A percentile compares a stretch with the other conserved stretches of the same genome.
These are phyloP conservation scores for Gallinago jamesoni DNA, from an alignment of 2,113 vertebrate species.

Conservation along the genomic window DNA sequence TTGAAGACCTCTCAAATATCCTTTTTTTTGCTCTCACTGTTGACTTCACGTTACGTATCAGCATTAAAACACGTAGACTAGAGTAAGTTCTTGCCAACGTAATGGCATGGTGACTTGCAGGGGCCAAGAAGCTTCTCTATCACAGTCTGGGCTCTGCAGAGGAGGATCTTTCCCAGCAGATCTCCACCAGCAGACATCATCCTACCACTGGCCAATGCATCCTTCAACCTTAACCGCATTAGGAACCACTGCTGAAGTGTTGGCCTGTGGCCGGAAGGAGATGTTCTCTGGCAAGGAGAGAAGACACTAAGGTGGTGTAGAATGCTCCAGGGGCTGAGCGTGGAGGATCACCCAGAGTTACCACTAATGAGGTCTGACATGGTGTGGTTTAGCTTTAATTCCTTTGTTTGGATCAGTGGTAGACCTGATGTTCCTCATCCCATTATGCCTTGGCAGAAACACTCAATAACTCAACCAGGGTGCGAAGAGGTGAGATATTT, in stretches of 20 bases:
- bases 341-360: not conserved
- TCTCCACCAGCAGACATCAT: not conserved
- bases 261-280: not conserved
- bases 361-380: not conserved
- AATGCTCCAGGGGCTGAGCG: not conserved
- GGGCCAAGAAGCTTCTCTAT: not conserved
- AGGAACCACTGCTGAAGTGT: not conserved
- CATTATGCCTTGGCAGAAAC: not conserved
- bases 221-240: not conserved
- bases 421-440: not conserved
- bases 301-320: not conserved
- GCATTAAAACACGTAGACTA: conserved; percentile 62
- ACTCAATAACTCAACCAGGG: not conserved
- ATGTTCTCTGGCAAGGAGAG: not conserved
- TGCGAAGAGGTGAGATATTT: not conserved
- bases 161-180: not conserved
- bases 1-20: not conserved
- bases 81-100: conserved; percentile 2
- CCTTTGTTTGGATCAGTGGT: rapidly evolving
- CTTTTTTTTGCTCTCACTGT: not conserved
- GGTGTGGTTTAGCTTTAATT: not conserved
- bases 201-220: not conserved
- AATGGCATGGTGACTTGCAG: not conserved
- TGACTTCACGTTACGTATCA: conserved; percentile 35
- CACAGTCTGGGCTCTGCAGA: conserved; percentile 24